Evolutionary conservation across 2,888 invertebrate genomes (phyloP).

Genomic region (Cerceris ruficornis): DNA sequence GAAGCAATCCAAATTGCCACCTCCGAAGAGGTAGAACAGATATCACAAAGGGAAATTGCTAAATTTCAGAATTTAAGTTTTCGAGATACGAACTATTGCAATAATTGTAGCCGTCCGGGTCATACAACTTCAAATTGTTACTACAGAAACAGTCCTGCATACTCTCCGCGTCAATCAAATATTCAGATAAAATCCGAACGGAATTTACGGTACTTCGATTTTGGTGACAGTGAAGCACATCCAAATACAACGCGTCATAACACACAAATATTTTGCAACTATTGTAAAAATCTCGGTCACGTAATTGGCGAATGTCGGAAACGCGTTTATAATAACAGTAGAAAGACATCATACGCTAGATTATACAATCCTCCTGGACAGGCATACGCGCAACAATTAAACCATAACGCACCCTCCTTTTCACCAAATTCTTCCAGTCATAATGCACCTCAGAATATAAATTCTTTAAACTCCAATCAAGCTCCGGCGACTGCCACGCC

Average conservation of each 20-base stretch:
- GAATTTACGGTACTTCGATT: background rate
- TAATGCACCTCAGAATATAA: no score
- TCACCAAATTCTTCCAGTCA: no score
- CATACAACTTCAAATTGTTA: background rate
- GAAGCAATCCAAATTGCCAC: background rate
- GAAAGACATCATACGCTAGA: background rate
- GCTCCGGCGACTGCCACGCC: no score
- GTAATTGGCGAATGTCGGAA: background rate
- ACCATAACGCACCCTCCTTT: no score
- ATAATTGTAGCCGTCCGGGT: constrained; percentile 1
- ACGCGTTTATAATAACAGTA: background rate
- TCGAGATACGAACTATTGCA: background rate
- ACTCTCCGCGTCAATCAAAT: background rate
- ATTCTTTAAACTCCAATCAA: no score
- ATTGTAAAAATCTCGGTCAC: background rate
- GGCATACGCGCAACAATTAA: background rate
- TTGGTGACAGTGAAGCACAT: background rate
- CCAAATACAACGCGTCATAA: background rate
- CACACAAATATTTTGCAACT: background rate
- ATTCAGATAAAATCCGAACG: background rate
- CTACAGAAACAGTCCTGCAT: background rate
- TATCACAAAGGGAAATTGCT: constrained; percentile 4
- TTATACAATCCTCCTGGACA: background rate
- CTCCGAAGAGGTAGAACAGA: background rate
- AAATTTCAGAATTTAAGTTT: constrained; percentile 1